Evolutionary conservation across 2,888 invertebrate genomes (phyloP).

Genomic region (Dione juno): DNA sequence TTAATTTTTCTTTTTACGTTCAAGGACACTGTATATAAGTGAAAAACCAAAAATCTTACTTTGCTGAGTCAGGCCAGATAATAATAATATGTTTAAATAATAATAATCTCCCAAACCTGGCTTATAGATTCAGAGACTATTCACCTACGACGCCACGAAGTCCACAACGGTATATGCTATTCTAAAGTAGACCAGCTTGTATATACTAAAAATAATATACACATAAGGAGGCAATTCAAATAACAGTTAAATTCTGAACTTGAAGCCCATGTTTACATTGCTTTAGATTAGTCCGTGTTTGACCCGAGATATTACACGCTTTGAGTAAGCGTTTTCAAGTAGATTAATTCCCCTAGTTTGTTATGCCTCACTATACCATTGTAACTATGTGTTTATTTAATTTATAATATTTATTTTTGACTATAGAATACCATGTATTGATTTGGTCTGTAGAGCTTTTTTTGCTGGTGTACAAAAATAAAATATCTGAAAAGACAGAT

Average conservation of each 20-base stretch:
- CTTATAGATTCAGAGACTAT: background rate
- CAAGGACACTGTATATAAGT: too few relatives aligned
- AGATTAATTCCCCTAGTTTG: conserved; percentile 51
- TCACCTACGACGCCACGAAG: background rate
- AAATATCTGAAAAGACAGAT: too few relatives aligned
- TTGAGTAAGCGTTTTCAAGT: conserved; percentile 46
- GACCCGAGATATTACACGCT: conserved; percentile 59
- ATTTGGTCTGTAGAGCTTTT: too few relatives aligned
- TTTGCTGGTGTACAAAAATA: too few relatives aligned
- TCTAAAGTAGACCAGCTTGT: background rate
- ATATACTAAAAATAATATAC: conserved; percentile 33
- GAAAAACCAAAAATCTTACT: too few relatives aligned
- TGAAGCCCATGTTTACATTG: conserved; percentile 60
- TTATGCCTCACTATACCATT: conserved; percentile 20
- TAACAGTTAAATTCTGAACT: conserved; percentile 47
- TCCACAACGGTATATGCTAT: background rate
- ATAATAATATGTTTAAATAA: too few relatives aligned
- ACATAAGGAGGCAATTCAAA: conserved; percentile 37
- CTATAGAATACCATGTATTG: too few relatives aligned
- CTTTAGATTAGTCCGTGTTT: conserved; percentile 65
- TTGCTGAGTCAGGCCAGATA: too few relatives aligned
- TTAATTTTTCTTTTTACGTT: too few relatives aligned
- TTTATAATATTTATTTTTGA: background rate
- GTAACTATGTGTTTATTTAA: conserved; percentile 17
- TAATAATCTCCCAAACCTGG: background rate